Conservation (phyloP, 1,140 invertebrate genomes). For the Drosophila rhopaloa region DNA sequence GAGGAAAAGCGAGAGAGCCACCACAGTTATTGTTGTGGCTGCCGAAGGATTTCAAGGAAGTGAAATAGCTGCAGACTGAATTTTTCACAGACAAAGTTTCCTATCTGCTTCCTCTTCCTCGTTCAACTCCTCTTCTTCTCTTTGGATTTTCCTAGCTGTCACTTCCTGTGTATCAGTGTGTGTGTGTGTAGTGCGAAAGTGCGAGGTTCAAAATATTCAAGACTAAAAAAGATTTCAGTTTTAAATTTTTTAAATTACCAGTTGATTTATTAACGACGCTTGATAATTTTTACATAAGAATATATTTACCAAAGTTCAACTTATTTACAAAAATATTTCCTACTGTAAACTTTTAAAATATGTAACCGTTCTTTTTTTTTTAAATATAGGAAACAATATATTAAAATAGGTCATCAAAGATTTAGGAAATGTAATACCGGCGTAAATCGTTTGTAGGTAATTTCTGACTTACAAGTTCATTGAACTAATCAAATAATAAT, state of each 20-base stretch:
- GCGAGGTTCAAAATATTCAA: conserved; percentile 20
- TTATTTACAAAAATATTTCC: neutral
- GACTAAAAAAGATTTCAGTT: conserved; percentile 20
- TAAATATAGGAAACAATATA: neutral
- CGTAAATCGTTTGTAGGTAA: neutral
- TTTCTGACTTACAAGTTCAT: neutral
- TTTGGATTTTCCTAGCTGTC: conserved; percentile 45
- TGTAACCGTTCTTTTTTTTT: too few relatives aligned
- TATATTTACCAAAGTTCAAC: too few relatives aligned
- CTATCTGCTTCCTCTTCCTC: conserved; percentile 30
- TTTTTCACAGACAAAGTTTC: conserved; percentile 65
- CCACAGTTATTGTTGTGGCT: conserved; percentile 47
- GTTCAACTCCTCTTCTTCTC: conserved; percentile 3
- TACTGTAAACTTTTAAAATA: too few relatives aligned
- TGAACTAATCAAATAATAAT: neutral
- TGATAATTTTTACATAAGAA: too few relatives aligned
- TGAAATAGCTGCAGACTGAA: conserved; percentile 79
- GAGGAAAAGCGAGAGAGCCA: conserved; percentile 15
- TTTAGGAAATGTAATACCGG: too few relatives aligned
- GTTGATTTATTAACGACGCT: too few relatives aligned
- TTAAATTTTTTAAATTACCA: conserved; percentile 1
- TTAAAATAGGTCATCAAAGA: neutral
- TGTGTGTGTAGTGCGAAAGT: conserved; percentile 17
- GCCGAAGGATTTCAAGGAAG: conserved; percentile 79
- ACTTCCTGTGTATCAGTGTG: conserved; percentile 59